Percentiles rank a stretch among this genome's conserved stretches.
Conservation (phyloP, 2,888 invertebrate species). For the Parascotia fuliginaria region DNA sequence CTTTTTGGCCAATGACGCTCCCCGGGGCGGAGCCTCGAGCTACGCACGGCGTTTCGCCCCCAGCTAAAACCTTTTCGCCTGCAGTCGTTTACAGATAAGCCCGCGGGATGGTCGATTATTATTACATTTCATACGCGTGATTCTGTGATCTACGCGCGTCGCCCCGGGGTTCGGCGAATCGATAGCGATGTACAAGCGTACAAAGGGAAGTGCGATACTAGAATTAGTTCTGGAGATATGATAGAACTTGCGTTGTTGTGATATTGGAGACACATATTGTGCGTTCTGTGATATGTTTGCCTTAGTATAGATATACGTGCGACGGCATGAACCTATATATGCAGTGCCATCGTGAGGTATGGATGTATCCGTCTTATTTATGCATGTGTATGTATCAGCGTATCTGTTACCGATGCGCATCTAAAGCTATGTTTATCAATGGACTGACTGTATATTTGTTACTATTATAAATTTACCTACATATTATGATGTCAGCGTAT, state of each 20-base stretch:
- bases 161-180: slow-evolving; percentile 74
- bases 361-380: slow-evolving; percentile 52
- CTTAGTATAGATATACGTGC: slow-evolving; percentile 75
- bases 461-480: too few species aligned
- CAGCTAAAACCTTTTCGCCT: slow-evolving; percentile 85
- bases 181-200: slow-evolving; percentile 72
- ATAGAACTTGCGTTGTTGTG: slow-evolving; percentile 62
- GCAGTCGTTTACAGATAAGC: slow-evolving; percentile 86
- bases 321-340: slow-evolving; percentile 80
- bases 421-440: too few species aligned
- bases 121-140: slow-evolving; percentile 80
- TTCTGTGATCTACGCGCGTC: slow-evolving; percentile 73
- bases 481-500: too few species aligned
- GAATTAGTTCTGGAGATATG: slow-evolving; percentile 46
- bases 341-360: slow-evolving; percentile 86
- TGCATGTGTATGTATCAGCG: slow-evolving; percentile 20
- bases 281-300: slow-evolving; percentile 83
- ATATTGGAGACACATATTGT: slow-evolving; percentile 56
- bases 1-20: slow-evolving; percentile 75
- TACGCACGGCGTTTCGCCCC: slow-evolving; percentile 81
- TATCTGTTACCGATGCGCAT: neutral
- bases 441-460: too few species aligned
- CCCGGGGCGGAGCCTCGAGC: slow-evolving; percentile 83
- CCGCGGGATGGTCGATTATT: slow-evolving; percentile 85
- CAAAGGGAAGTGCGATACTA: slow-evolving; percentile 59